Percentiles rank a stretch among this genome's conserved stretches.
phyloP scores from a whole-genome alignment of 2,888 invertebrate genomes.

The Sminthurides aquaticus region DNA sequence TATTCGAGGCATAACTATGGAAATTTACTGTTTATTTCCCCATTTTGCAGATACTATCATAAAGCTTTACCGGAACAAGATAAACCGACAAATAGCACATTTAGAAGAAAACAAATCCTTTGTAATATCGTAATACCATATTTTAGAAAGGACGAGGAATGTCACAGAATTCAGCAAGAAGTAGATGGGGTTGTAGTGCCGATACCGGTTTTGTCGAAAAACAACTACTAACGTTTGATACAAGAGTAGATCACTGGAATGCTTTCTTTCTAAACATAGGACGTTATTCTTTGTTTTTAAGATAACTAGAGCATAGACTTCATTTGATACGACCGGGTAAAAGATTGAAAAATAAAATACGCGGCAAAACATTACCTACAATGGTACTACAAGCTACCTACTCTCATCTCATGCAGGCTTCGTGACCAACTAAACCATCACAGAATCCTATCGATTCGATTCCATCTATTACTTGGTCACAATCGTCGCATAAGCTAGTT shows the following conservation, averaged over 20 bases:
- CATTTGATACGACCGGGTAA: too few species aligned
- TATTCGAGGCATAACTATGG: too few species aligned
- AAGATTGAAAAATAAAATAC: not conserved
- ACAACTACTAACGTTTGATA: too few species aligned
- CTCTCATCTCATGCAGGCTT: conserved; percentile 26
- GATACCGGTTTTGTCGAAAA: not conserved
- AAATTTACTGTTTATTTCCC: too few species aligned
- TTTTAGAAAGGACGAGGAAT: not conserved
- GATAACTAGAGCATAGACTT: too few species aligned
- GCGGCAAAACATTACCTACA: too few species aligned
- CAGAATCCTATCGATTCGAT: conserved; percentile 34
- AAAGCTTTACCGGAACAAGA: conserved; percentile 2
- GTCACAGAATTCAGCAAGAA: not conserved
- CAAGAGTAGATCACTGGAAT: too few species aligned
- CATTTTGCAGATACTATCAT: not conserved
- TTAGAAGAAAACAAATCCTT: not conserved
- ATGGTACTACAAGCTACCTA: too few species aligned
- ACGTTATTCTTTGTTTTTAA: too few species aligned
- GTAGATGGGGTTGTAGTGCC: conserved; percentile 2
- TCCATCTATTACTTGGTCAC: conserved; percentile 32
- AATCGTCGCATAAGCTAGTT: conserved; percentile 39
- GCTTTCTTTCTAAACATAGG: too few species aligned
- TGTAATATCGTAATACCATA: conserved; percentile 1
- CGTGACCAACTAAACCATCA: conserved; percentile 38
- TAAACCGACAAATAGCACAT: not conserved